phyloP scores from a whole-genome alignment of 1,140 invertebrate genomes.

The Panagrolaimus sp. region DNA sequence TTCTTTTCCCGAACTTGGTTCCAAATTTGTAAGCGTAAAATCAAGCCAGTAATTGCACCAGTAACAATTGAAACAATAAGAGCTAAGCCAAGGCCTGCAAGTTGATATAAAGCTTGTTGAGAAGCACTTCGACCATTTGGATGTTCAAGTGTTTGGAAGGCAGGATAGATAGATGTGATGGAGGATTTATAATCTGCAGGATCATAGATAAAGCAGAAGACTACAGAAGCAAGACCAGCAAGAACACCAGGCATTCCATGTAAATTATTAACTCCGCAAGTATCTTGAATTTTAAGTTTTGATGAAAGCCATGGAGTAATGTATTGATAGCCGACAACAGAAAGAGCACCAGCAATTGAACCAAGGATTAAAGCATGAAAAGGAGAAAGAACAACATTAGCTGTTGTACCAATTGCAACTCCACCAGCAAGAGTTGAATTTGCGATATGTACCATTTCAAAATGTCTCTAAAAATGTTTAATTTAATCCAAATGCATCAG shows the following conservation, averaged over 20 bases:
- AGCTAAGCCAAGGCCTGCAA: not conserved
- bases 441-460: slow-evolving; percentile 45
- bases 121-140: not conserved
- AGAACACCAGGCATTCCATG: slow-evolving; percentile 88
- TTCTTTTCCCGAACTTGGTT: slow-evolving; percentile 52
- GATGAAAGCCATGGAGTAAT: slow-evolving; percentile 46
- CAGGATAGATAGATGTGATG: slow-evolving; percentile 38
- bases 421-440: slow-evolving; percentile 63
- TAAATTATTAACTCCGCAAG: slow-evolving; percentile 86
- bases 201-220: slow-evolving; percentile 67
- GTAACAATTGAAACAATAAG: not conserved
- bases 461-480: slow-evolving; percentile 23
- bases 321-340: slow-evolving; percentile 73
- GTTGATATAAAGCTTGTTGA: slow-evolving; percentile 15
- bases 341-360: slow-evolving; percentile 71
- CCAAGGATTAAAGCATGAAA: slow-evolving; percentile 77
- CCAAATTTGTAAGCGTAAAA: slow-evolving; percentile 46
- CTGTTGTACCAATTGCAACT: slow-evolving; percentile 64
- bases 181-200: slow-evolving; percentile 65
- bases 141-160: not conserved
- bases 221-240: slow-evolving; percentile 69
- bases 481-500: slow-evolving; percentile 20
- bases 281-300: slow-evolving; percentile 60
- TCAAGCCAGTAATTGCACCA: slow-evolving; percentile 39
- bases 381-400: slow-evolving; percentile 71